Percentiles rank a stretch among this genome's conserved stretches.
Evolutionary conservation across 1,140 invertebrate species (phyloP).

Genomic region (Aphis craccivora): DNA sequence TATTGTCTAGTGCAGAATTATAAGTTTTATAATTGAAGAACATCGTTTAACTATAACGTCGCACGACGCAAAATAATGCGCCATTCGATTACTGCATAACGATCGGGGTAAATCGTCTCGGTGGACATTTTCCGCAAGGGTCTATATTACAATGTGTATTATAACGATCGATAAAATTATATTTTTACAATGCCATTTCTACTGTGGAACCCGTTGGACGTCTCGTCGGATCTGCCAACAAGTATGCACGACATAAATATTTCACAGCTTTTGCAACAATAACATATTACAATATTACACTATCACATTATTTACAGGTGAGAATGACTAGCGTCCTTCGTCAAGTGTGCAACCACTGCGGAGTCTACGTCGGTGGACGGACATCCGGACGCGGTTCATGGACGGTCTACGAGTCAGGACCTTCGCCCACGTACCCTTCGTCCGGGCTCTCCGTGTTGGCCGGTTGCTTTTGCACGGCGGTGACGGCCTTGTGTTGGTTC

Average conservation of each 20-base stretch:
- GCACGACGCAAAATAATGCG: not conserved
- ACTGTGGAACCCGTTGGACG: no score
- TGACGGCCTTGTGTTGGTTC: slow-evolving; percentile 28
- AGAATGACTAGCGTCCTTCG: not conserved
- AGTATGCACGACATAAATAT: not conserved
- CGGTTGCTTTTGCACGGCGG: slow-evolving; percentile 63
- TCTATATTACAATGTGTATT: not conserved
- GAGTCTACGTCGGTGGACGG: not conserved
- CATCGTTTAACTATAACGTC: not conserved
- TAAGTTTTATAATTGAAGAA: not conserved
- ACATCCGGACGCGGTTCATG: slow-evolving; percentile 60
- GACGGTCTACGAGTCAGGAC: slow-evolving; percentile 66
- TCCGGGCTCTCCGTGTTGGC: slow-evolving; percentile 87
- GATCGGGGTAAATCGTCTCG: not conserved
- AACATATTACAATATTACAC: not conserved
- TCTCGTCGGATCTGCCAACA: not conserved
- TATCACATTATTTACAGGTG: not conserved
- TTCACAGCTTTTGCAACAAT: not conserved
- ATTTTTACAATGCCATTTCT: not conserved
- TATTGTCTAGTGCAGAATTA: not conserved
- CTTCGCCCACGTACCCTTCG: slow-evolving; percentile 85
- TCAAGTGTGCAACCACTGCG: not conserved
- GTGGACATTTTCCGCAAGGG: not conserved
- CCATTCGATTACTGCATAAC: not conserved
- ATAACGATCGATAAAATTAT: not conserved